Evolutionary conservation across 2,113 vertebrate genomes (phyloP).

Genomic region (Channa maculata): DNA sequence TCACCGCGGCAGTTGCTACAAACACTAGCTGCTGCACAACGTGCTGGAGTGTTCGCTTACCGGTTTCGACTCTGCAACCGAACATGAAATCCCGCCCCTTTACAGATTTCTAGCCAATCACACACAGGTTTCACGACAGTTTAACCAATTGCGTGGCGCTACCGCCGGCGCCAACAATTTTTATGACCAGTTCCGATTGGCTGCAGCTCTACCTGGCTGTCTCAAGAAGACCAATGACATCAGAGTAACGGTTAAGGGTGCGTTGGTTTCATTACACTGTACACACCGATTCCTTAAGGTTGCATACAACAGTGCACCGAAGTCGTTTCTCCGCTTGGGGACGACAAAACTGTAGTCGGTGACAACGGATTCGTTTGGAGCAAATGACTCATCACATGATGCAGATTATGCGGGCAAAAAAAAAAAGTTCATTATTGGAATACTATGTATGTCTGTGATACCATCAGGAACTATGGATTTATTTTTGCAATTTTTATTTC

Average conservation of each 20-base stretch:
- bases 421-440: too few species aligned
- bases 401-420: too few species aligned
- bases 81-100: slow-evolving; percentile 18
- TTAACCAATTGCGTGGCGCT: slow-evolving; percentile 34
- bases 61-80: slow-evolving; percentile 71
- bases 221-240: slow-evolving; percentile 17
- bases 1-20: slow-evolving; percentile 42
- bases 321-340: slow-evolving; percentile 19
- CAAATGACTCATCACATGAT: slow-evolving; percentile 3
- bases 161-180: background rate
- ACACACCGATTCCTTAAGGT: background rate
- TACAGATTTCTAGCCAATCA: slow-evolving; percentile 27
- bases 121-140: fast-evolving
- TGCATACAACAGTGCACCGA: background rate
- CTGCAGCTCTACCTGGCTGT: background rate
- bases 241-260: background rate
- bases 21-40: slow-evolving; percentile 67
- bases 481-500: too few species aligned
- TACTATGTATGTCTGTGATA: too few species aligned
- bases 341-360: slow-evolving; percentile 27
- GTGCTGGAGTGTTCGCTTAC: slow-evolving; percentile 71
- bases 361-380: background rate
- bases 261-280: slow-evolving; percentile 14
- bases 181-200: slow-evolving; percentile 10
- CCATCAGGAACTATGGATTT: too few species aligned